Evolutionary conservation across 2,113 vertebrate genomes (phyloP).

Genomic region (Lagopus muta): DNA sequence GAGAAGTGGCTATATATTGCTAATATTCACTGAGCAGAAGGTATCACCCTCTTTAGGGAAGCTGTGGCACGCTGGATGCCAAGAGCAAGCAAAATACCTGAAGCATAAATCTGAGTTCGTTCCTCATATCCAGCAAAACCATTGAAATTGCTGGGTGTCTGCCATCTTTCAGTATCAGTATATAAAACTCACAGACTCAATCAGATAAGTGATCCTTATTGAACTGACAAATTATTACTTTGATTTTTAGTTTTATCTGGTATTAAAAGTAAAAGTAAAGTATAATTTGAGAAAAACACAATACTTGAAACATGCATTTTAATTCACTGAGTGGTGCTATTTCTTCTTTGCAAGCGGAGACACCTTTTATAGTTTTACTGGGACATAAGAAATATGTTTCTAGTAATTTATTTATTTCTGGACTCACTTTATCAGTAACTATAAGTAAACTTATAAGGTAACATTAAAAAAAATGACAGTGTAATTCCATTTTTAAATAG

Average conservation of each 20-base stretch:
- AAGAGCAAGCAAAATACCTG: not conserved
- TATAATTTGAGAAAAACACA: not conserved
- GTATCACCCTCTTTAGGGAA: not conserved
- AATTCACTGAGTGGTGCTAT: fast-evolving
- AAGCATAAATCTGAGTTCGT: not conserved
- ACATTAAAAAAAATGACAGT: not conserved
- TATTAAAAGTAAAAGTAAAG: not conserved
- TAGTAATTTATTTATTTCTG: not conserved
- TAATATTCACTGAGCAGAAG: not conserved
- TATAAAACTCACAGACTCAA: not conserved
- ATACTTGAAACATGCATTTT: not conserved
- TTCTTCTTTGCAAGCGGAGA: not conserved
- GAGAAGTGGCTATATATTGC: not conserved
- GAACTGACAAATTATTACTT: not conserved
- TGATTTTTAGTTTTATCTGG: conserved; percentile 1
- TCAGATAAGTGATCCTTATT: not conserved
- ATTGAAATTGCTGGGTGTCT: not conserved
- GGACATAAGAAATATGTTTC: not conserved
- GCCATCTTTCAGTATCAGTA: not conserved
- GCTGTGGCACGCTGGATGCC: not conserved
- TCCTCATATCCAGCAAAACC: not conserved
- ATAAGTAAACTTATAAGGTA: not conserved
- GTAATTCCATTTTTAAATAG: not conserved
- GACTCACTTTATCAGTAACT: not conserved
- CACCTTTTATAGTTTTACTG: not conserved